Base-by-base conservation (phyloP, 2,797 vertebrate species). In the Alosa sapidissima region DNA sequence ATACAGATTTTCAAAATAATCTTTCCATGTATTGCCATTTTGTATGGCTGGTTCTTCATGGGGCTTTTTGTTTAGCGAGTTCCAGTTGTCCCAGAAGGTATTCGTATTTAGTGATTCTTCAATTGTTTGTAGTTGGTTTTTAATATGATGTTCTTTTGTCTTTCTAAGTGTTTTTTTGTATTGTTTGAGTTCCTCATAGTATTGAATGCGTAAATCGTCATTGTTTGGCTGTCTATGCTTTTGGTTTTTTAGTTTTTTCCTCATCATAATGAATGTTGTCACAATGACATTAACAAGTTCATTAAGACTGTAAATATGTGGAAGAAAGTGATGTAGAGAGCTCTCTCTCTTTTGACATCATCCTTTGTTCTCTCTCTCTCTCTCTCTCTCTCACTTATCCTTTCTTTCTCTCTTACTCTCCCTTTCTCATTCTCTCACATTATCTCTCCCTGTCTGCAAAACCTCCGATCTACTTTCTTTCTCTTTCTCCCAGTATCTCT, bases 251-350 rank as follows among this genome's bases (percentile, higher is more conserved):
- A 28, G 0, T 28, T 28, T 28, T 28, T 28, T 28, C n/a, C 72
- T 49, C 19, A 4, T 14, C 11, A 82, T 84, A 89, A 68, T 41
- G 45, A 47, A 55, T 52, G 81, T 81, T 65, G 49, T 75, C 58
- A 54, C 65, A 54, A 87, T 87, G 65, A 83, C 45, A 85, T 86
- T 83, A 87, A 84, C 47, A 82, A 84, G 51, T 84, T 84, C 81
- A 87, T 86, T 88, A 86, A 84, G 84, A 85, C 24, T 78, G 60
- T 81, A 89, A 85, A 87, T 84, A 85, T 21, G 41, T 21, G 48
- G 55, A n/a, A 45, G 41, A 78, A 19, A 78, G 36, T 47, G 72
- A 21, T 41, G 68, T 33, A 45, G 68, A 78, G 41, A 47, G 72
- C 19, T 10, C 19, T 9, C 14, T 16, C 36, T 78, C 5, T 78